Base-by-base conservation (phyloP, 2,888 invertebrate species). In the Stratiomys singularior region DNA sequence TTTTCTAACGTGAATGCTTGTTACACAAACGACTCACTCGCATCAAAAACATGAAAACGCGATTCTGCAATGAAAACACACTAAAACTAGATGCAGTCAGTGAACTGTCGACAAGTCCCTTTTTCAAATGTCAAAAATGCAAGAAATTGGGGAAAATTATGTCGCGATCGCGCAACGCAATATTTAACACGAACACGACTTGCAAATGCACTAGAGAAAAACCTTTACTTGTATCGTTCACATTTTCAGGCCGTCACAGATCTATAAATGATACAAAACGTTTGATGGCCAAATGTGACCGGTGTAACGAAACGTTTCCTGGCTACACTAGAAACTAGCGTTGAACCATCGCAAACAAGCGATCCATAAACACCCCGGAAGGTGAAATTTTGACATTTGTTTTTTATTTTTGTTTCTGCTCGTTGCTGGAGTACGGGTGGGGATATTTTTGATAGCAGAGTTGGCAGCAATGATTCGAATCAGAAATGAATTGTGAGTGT, bases 341-440 rank as follows among this genome's bases (percentile, higher is more conserved):
- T 44, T 4, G 21, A 23, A 67, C 18, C 64, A 64, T 18, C 23
- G 23, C 23, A 1, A 44, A 67, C 67, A 23, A 46, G 21, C 44
- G 13, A 2, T 21, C 64, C 28, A 64, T n/a, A 18, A 64, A 30
- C 64, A 15, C 27, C 27, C 64, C 21, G 23, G 30, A 30, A 64
- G 64, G 64, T 64, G 30, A 28, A 64, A 28, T 28, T 64, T 28
- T 64, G 64, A 64, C 64, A 64, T 64, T 64, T 27, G 28, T 28
- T 30, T 64, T 64, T 64, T 64, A 64, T 64, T 64, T 64, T 64
- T 64, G 64, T 64, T 64, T 28, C 28, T 64, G 28, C 5, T 64
- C n/a, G 28, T 64, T 64, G 64, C 28, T 64, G 64, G 15, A 28
- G 23, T 21, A 9, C 5, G 60, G 23, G 60, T 60, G 60, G 60